phyloP scores from a whole-genome alignment of 2,888 invertebrate genomes.

The Pyrrhosoma nymphula region DNA sequence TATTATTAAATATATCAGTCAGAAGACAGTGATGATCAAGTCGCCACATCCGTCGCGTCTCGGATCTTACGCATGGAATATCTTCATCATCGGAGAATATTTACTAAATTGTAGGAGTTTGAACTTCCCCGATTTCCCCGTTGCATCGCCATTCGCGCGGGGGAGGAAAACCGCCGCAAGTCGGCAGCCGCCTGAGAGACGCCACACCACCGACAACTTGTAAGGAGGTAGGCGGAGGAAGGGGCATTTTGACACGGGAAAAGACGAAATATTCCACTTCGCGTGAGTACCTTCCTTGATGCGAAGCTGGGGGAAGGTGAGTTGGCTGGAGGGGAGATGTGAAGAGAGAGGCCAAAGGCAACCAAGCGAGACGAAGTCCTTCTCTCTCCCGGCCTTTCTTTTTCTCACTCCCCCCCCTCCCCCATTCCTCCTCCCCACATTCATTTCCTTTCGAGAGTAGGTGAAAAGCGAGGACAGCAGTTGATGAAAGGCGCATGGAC shows the following conservation, averaged over 20 bases:
- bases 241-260: neutral
- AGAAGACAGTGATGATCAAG: too few relatives aligned
- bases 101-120: too few relatives aligned
- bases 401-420: neutral
- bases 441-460: slow-evolving; percentile 24
- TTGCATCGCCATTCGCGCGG: neutral
- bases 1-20: too few relatives aligned
- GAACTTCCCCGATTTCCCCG: neutral
- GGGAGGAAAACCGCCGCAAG: neutral
- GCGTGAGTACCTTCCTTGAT: slow-evolving; percentile 36
- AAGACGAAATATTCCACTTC: slow-evolving; percentile 10
- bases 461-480: slow-evolving; percentile 46
- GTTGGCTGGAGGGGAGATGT: neutral
- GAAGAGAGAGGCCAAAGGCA: slow-evolving; percentile 26
- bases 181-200: neutral
- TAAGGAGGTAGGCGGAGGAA: slow-evolving; percentile 2
- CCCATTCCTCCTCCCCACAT: neutral
- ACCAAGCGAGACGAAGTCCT: slow-evolving; percentile 25
- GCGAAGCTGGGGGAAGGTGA: neutral
- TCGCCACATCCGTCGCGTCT: too few relatives aligned
- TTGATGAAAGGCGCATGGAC: slow-evolving; percentile 20
- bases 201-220: neutral
- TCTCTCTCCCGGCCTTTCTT: neutral
- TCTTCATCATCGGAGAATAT: too few relatives aligned
- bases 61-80: too few relatives aligned